Evolutionary conservation across 2,888 invertebrate genomes (phyloP).

Genomic region (Griposia aprilina): DNA sequence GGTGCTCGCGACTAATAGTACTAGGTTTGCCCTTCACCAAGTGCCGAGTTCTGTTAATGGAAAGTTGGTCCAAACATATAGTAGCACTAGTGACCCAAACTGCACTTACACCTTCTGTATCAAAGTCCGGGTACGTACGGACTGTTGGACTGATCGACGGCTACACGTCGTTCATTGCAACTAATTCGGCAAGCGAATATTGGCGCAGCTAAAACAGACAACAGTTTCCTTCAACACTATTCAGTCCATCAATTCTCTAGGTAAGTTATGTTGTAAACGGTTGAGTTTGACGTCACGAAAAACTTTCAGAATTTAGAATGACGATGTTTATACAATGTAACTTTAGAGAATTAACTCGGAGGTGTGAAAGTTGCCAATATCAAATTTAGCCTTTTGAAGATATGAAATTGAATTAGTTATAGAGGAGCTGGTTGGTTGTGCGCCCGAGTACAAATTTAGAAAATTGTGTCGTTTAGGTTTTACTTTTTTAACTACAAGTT

Average conservation of each 20-base stretch:
- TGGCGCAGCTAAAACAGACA: conserved; percentile 89
- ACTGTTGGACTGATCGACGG: conserved; percentile 70
- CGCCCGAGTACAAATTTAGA: conserved; percentile 13
- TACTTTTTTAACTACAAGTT: conserved; percentile 29
- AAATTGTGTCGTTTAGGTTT: conserved; percentile 20
- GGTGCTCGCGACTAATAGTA: conserved; percentile 69
- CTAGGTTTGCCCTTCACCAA: conserved; percentile 67
- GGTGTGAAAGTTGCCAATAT: conserved; percentile 20
- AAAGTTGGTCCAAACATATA: conserved; percentile 77
- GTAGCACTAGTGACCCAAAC: conserved; percentile 77
- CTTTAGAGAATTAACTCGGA: conserved; percentile 44
- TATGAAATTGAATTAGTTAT: conserved; percentile 27
- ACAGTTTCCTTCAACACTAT: conserved; percentile 73
- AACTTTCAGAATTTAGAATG: conserved; percentile 3
- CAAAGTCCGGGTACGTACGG: conserved; percentile 78
- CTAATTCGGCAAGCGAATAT: conserved; percentile 88
- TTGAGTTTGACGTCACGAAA: conserved; percentile 15
- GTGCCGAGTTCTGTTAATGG: conserved; percentile 80
- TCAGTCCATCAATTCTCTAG: conserved; percentile 47
- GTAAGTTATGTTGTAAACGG: conserved; percentile 31
- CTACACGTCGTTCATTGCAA: conserved; percentile 87
- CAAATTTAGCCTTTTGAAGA: conserved; percentile 16
- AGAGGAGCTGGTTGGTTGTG: conserved; percentile 19
- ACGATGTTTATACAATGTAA: conserved; percentile 36
- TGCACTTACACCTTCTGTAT: conserved; percentile 85